Conservation (phyloP, 92 coral and sea anemone genomes). For the Galaxea fascicularis region DNA sequence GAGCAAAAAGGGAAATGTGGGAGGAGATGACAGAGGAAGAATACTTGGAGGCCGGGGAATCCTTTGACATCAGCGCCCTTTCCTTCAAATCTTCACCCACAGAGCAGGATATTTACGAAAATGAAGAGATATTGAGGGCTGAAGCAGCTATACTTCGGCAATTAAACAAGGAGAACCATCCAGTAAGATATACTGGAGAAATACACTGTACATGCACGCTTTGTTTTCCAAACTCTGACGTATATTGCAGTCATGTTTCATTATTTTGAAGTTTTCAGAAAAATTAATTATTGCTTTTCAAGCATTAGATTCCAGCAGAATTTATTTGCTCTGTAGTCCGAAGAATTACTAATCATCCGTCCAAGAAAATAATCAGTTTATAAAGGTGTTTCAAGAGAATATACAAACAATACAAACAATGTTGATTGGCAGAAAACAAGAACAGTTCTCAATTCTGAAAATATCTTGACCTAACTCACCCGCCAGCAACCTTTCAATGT, state of each 20-base stretch:
- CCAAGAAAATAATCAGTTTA: not conserved
- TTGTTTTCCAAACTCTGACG: too few relatives aligned
- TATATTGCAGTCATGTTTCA: not conserved
- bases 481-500: too few relatives aligned
- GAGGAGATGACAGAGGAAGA: conserved; percentile 17
- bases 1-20: conserved; percentile 4
- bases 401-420: not conserved
- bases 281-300: not conserved
- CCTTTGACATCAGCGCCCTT: conserved; percentile 9
- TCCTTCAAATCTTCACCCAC: not conserved
- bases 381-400: not conserved
- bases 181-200: too few relatives aligned
- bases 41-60: not conserved
- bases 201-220: too few relatives aligned
- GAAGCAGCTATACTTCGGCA: not conserved
- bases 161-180: conserved; percentile 16
- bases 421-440: too few relatives aligned
- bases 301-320: not conserved
- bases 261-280: not conserved
- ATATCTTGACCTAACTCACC: too few relatives aligned
- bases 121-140: not conserved
- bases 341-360: not conserved
- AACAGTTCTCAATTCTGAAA: too few relatives aligned
- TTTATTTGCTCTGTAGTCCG: not conserved
- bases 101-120: not conserved